phyloP scores from a whole-genome alignment of 2,888 invertebrate genomes.

The Sesamia inferens region DNA sequence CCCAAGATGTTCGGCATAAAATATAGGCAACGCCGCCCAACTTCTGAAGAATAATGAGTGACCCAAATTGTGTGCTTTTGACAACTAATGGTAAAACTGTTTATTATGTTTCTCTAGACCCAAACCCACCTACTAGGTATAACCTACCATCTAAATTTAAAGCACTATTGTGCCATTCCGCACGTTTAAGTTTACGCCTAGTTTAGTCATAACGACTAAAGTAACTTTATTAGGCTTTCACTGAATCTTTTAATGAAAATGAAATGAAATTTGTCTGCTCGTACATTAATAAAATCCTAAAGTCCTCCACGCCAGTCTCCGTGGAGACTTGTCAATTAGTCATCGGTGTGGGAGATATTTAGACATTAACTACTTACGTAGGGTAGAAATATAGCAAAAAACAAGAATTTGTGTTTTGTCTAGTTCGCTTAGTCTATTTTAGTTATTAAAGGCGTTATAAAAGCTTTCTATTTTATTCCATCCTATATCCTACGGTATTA shows the following conservation, averaged over 20 bases:
- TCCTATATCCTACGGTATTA: no score
- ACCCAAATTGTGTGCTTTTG: constrained; percentile 70
- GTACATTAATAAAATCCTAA: not conserved
- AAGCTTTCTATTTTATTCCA: no score
- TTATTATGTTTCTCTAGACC: constrained; percentile 28
- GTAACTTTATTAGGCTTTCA: not conserved
- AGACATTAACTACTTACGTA: not conserved
- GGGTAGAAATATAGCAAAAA: not conserved
- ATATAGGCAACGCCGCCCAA: constrained; percentile 70
- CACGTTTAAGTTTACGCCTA: not conserved
- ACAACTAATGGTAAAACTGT: constrained; percentile 60
- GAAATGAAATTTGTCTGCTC: no score
- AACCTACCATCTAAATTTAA: constrained; percentile 30
- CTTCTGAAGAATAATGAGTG: constrained; percentile 72
- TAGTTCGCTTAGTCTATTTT: no score
- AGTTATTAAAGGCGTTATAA: no score
- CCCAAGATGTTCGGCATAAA: constrained; percentile 71
- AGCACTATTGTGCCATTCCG: constrained; percentile 16
- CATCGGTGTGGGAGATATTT: no score
- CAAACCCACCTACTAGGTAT: not conserved
- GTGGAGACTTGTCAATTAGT: no score
- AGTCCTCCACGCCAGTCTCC: no score
- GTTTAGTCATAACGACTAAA: not conserved
- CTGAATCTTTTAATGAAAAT: not conserved
- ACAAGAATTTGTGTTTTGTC: constrained; percentile 1